Evolutionary conservation across 2,113 vertebrate species (phyloP), one percentile per base, ranked within the genome.

Genomic region (Strigops habroptila): DNA sequence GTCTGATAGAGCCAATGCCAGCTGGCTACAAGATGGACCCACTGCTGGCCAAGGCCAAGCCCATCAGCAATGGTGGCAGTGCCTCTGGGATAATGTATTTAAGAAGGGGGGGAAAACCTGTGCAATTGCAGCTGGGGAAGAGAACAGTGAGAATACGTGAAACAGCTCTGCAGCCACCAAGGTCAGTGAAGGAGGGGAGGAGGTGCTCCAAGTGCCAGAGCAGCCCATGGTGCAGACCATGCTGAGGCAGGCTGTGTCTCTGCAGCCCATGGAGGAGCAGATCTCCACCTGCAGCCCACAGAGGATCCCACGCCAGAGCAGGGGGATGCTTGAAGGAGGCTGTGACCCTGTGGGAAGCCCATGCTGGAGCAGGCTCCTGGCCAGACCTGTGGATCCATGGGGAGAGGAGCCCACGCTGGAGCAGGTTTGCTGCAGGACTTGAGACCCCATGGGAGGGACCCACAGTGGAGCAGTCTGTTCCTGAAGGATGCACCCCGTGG

Each of bases 201-300:
- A 60, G 17, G 4, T 46, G 46, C 14, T 86, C 52, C 60, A 62
- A 39, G 67, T 1, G 5, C 5, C 3, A 3, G n/a, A 74, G 75
- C 75, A 74, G 39, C 24, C 39, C 0, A 0, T 60, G 44, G 14
- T 39, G 81, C 43, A 30, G 59, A 6, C 28, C 44, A 6, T 10
- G 52, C n/a, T 48, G 39, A 80, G 11, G 44, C 51, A 60, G 67
- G 12, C 14, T 52, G 44, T 73, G 33, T 4, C 44, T 30, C 51
- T 2, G 2, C 15, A 46, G 59, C 59, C 5, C 28, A 2, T 35
- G n/a, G 28, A 16, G n/a, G 16, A 60, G 33, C 44, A 74, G 52
- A 52, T 60, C 39, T 7, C 23, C 52, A 23, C 9, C 11, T 27
- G 19, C 67, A 28, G 30, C 35, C 7, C 6, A 3, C 49, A 43